Evolutionary conservation across 2,797 vertebrate genomes (phyloP).

Genomic region (Platalea minor): DNA sequence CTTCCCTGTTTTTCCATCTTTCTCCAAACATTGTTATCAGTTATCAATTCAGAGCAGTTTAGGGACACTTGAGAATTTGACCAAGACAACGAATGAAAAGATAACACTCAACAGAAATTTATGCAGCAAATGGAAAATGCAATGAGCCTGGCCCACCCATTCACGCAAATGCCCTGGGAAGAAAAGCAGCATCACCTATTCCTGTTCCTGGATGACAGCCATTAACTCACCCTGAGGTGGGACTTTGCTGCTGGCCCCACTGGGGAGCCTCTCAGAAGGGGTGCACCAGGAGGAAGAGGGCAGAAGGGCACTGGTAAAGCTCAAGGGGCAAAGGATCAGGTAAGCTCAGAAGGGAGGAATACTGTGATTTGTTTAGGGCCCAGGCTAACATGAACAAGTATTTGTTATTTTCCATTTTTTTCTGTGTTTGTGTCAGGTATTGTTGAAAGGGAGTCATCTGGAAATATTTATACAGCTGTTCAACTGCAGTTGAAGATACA

Average conservation of each 20-base stretch:
- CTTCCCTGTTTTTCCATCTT: background rate
- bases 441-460: background rate
- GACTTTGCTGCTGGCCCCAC: background rate
- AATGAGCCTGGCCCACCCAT: background rate
- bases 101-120: background rate
- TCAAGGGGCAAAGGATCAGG: background rate
- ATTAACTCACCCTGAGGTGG: background rate
- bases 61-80: background rate
- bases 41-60: background rate
- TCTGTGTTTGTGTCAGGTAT: background rate
- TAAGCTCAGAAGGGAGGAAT: background rate
- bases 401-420: background rate
- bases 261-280: background rate
- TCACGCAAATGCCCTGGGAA: accelerated
- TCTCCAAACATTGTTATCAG: background rate
- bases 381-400: background rate
- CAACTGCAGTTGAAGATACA: background rate
- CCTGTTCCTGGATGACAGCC: background rate
- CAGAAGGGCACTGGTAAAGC: background rate
- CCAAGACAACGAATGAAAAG: background rate
- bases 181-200: background rate
- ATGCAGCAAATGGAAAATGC: background rate
- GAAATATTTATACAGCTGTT: background rate
- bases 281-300: background rate
- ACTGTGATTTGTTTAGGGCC: background rate